Base-by-base conservation (phyloP, 1,140 invertebrate species). In the Babylonia areolata region DNA sequence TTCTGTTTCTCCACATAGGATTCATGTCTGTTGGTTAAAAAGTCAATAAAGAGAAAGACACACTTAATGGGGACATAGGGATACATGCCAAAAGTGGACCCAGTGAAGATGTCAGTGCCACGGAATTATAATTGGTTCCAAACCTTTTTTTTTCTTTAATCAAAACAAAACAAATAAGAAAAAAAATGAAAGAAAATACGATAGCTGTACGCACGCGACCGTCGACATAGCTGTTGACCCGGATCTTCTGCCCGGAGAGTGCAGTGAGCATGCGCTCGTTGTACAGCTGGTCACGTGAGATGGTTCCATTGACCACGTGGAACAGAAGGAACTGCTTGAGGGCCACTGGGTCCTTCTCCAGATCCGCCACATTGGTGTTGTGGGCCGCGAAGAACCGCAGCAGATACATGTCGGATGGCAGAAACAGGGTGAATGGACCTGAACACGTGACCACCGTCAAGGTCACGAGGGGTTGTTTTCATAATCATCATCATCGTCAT, bases 391-490 rank as follows among this genome's bases (percentile, higher is more conserved):
- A 93, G 98, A 97, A 84, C 97, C 97, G 54, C 96, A 42, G 9
- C 37, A 79, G 77, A 31, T 79, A 40, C 37, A 17, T 95, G 93
- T 98, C 97, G 73, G 96, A 97, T 64, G 97, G 97, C 6, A 97
- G 97, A 91, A 98, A 98, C 28, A 98, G 95, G 0, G 97, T 98
- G 93, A 97, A 97, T 0, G 97, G 93, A 11, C 94, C 95, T 90
- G 82, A 46, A 40, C 28, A 1, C 20, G n/a, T 35, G 40, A 23
- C 6, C 2, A 54, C 51, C 51, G 9, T 54, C 20, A 9, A 9
- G 9, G 9, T 54, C 20, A 20, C 51, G 20, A 54, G 51, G 9
- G 51, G 20, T 20, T 9, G 58, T n/a, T 69, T 12, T 69, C 20
- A 6, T 5, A 5, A 31, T 20, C 23, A 31, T 6, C 23, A 28